Conservation (phyloP, 2,888 invertebrate genomes). For the Zonitis immaculata region DNA sequence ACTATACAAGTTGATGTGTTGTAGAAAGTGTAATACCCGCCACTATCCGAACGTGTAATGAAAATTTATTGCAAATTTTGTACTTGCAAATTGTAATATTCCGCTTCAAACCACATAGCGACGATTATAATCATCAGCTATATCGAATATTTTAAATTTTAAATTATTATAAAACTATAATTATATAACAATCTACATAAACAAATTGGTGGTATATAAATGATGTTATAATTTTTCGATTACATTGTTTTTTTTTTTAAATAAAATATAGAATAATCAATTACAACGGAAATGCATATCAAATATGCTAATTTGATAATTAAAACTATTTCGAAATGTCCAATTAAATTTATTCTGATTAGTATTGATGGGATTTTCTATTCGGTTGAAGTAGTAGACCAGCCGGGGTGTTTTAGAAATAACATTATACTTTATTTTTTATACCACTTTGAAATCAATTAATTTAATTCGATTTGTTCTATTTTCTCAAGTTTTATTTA, state of each 20-base stretch:
- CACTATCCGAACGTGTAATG: slow-evolving; percentile 6
- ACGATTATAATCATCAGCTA: slow-evolving; percentile 5
- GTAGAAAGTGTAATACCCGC: not conserved
- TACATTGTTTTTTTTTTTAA: not conserved
- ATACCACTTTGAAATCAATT: no score
- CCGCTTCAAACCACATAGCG: slow-evolving; percentile 4
- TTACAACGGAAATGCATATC: slow-evolving; percentile 11
- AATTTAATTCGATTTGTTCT: no score
- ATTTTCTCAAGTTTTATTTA: no score
- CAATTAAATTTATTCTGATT: slow-evolving; percentile 18
- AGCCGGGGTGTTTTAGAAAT: not conserved
- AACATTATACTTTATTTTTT: no score
- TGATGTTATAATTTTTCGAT: not conserved
- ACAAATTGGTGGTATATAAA: slow-evolving; percentile 5
- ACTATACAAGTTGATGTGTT: not conserved
- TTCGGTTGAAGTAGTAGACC: not conserved
- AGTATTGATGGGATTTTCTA: slow-evolving; percentile 1
- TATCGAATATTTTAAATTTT: slow-evolving; percentile 1
- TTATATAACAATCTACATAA: slow-evolving; percentile 10
- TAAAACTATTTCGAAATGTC: slow-evolving; percentile 16
- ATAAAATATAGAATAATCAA: not conserved
- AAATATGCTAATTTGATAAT: slow-evolving; percentile 17
- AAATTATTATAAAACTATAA: slow-evolving; percentile 1
- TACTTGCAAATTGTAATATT: slow-evolving; percentile 18
- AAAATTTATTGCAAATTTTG: slow-evolving; percentile 16